These are phyloP conservation scores for Chroicocephalus ridibundus DNA, from an alignment of 2,113 vertebrate species.

Conservation along the genomic window DNA sequence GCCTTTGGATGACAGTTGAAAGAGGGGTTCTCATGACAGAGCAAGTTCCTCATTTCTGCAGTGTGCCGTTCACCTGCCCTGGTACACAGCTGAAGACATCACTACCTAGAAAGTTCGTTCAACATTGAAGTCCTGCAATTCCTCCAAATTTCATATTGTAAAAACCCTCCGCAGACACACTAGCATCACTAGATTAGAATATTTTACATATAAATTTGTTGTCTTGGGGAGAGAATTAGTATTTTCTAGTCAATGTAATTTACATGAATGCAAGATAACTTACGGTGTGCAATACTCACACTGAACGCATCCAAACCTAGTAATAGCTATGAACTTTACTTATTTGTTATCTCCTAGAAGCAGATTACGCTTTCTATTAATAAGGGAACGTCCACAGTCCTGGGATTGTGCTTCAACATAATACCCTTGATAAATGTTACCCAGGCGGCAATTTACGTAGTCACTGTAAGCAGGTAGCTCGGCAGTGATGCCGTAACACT, in stretches of 20 bases:
- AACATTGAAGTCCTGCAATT: not conserved
- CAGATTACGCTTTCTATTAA: conserved; percentile 30
- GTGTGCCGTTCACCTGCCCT: not conserved
- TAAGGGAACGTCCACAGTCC: not conserved
- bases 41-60: not conserved
- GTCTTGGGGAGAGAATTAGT: conserved; percentile 64
- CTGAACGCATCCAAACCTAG: conserved; percentile 39
- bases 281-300: conserved; percentile 44
- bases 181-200: conserved; percentile 42
- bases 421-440: not conserved
- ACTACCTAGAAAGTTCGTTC: not conserved
- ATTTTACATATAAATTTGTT: conserved; percentile 65
- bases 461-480: not conserved
- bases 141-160: not conserved
- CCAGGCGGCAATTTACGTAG: not conserved
- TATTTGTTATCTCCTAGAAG: conserved; percentile 41
- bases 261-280: conserved; percentile 58
- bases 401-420: not conserved
- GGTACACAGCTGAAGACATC: not conserved
- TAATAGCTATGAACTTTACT: conserved; percentile 60
- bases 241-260: conserved; percentile 67
- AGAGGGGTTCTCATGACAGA: not conserved
- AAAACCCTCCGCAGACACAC: not conserved
- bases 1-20: not conserved
- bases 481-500: not conserved